These are phyloP conservation scores for Drosophila anomalata DNA, from an alignment of 2,888 invertebrate genomes.

Conservation along the genomic window DNA sequence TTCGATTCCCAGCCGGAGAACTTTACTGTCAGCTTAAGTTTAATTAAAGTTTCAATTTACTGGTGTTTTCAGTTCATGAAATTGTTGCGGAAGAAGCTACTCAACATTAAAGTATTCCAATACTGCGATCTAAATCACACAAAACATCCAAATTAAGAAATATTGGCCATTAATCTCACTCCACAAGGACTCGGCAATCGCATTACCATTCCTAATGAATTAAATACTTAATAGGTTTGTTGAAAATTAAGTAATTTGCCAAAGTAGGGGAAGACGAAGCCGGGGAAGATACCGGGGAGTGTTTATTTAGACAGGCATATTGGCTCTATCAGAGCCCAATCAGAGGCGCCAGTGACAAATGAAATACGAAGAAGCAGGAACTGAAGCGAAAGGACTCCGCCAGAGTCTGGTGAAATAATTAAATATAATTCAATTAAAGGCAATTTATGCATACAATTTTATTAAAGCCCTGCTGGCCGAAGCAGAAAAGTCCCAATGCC, in stretches of 20 bases:
- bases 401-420: slow-evolving; percentile 25
- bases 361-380: neutral
- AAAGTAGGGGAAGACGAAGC: neutral
- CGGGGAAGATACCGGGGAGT: neutral
- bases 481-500: slow-evolving; percentile 11
- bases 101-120: neutral
- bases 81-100: neutral
- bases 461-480: slow-evolving; percentile 25
- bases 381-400: slow-evolving; percentile 2
- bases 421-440: slow-evolving; percentile 50
- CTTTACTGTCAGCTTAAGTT: slow-evolving; percentile 8
- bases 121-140: neutral
- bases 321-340: slow-evolving; percentile 18
- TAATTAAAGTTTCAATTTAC: slow-evolving; percentile 9
- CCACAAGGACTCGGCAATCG: neutral
- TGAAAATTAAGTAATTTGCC: slow-evolving; percentile 5
- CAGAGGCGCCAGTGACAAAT: slow-evolving; percentile 1
- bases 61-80: neutral
- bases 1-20: neutral
- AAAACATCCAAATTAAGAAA: slow-evolving; percentile 1
- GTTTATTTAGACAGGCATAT: slow-evolving; percentile 8
- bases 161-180: neutral
- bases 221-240: slow-evolving; percentile 8
- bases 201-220: neutral
- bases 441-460: slow-evolving; percentile 48